These are phyloP conservation scores for Morone saxatilis DNA, from an alignment of 2,113 vertebrate genomes.

Conservation along the genomic window DNA sequence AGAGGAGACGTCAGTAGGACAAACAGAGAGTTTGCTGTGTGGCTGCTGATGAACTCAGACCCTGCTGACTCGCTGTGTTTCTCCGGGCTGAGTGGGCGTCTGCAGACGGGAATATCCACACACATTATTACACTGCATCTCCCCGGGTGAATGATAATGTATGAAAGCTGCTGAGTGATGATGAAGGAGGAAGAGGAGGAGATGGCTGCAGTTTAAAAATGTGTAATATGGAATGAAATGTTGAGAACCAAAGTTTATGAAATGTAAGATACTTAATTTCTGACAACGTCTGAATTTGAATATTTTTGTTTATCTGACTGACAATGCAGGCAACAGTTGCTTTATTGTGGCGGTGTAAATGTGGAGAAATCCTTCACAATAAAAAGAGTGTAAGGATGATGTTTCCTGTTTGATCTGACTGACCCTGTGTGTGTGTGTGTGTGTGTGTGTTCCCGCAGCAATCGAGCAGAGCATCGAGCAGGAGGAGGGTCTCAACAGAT, in stretches of 20 bases:
- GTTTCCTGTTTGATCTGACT: conserved; percentile 2
- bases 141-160: neutral
- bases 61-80: neutral
- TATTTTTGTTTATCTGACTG: too few relatives aligned
- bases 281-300: too few relatives aligned
- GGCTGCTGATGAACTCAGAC: too few relatives aligned
- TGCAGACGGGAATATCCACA: neutral
- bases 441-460: conserved; percentile 78
- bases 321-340: too few relatives aligned
- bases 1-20: too few relatives aligned
- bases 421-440: conserved; percentile 24
- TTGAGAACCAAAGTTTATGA: too few relatives aligned
- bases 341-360: neutral
- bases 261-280: too few relatives aligned
- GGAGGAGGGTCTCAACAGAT: conserved; percentile 95
- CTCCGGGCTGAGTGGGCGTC: neutral
- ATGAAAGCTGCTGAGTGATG: neutral
- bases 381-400: neutral
- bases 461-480: conserved; percentile 97
- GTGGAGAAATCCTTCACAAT: neutral
- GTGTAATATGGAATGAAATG: too few relatives aligned
- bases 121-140: neutral
- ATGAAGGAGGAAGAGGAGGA: neutral
- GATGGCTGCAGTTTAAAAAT: neutral
- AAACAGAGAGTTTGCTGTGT: too few relatives aligned